Evolutionary conservation across 2,888 invertebrate genomes (phyloP), one percentile per base, ranked within the genome.

Genomic region (Dexiosoma caninum): DNA sequence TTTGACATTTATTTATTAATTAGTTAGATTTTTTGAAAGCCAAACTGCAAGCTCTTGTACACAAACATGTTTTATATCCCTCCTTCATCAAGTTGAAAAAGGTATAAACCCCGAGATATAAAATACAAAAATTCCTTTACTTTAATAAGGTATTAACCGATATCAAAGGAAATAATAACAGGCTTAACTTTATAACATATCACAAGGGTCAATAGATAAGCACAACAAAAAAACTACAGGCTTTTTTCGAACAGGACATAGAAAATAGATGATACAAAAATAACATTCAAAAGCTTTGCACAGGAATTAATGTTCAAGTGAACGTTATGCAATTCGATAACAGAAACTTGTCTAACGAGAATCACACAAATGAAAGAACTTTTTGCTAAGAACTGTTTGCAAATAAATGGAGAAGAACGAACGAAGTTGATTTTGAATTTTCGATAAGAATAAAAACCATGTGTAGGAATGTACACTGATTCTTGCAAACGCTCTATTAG

Each of bases 1-100:
- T 35, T 64, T 49, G 64, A 49, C 74, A 64, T 79, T 75, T 75
- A 75, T 79, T 79, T 79, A 70, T 79, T 79, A 79, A 79, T 75
- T 79, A 79, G 70, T 74, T 62, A 32, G 49, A 57, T 72, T 79
- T 69, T 46, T 42, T 74, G n/a, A 16, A 44, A n/a, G 60, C 35
- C 10, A 32, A 35, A 7, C 44, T 21, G 12, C 3, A 69, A 10
- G 9, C n/a, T n/a, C n/a, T n/a, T 4, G 37, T n/a, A 23, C 46
- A 12, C 1, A 9, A 2, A 10, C 16, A 19, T 9, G 9, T 6
- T 16, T 40, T 1, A 46, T 35, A 57, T 55, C 69, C n/a, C n/a
- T 27, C 27, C 74, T 59, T 74, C 19, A 40, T 72, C 72, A 78
- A 64, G 12, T 6, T 70, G 55, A 55, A 72, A n/a, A 27, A 60